phyloP scores from a whole-genome alignment of 1,140 invertebrate genomes.

The Drosophila leontia region DNA sequence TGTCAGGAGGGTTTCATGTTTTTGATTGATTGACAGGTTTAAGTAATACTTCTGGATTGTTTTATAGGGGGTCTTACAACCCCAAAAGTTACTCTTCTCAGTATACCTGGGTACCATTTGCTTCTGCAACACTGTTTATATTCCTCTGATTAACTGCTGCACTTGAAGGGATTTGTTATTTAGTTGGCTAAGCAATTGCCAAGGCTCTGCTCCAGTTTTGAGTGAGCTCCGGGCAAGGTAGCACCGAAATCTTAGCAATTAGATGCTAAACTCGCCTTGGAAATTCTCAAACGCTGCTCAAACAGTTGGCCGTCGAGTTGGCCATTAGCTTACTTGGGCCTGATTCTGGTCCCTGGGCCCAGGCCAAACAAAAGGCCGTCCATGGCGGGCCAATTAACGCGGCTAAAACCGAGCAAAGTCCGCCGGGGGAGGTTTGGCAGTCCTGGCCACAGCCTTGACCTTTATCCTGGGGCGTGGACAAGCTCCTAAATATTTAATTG shows the following conservation, averaged over 20 bases:
- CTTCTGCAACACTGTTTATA: background rate
- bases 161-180: constrained; percentile 15
- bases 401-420: constrained; percentile 59
- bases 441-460: constrained; percentile 71
- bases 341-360: background rate
- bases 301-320: constrained; percentile 70
- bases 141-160: constrained; percentile 10
- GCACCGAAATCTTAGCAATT: constrained; percentile 54
- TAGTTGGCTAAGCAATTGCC: constrained; percentile 7
- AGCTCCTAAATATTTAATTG: constrained; percentile 77
- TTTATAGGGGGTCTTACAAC: no score
- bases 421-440: constrained; percentile 37
- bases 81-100: no score
- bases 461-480: constrained; percentile 69
- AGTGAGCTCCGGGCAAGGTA: constrained; percentile 29
- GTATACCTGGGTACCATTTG: background rate
- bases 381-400: constrained; percentile 71
- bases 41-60: no score
- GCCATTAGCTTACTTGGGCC: constrained; percentile 67
- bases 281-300: constrained; percentile 77
- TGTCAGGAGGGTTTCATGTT: background rate
- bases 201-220: constrained; percentile 33
- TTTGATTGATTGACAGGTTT: background rate
- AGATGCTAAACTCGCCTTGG: constrained; percentile 40
- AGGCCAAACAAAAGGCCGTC: constrained; percentile 67